These are phyloP conservation scores for Perca schrenkii DNA, from an alignment of 2,113 vertebrate species.

Conservation along the genomic window DNA sequence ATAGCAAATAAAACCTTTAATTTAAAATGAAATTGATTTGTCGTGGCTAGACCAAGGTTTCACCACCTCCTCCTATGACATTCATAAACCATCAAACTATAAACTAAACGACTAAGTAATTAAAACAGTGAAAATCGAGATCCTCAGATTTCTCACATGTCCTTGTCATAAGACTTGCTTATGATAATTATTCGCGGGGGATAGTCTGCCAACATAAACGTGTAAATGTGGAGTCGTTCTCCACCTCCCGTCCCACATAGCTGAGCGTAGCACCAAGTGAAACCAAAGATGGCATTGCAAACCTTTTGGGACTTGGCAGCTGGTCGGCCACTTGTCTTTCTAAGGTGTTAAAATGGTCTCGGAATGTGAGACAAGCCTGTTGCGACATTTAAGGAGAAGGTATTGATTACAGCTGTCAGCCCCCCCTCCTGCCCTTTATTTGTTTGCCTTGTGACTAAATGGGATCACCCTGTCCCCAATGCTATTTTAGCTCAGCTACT, in stretches of 20 bases:
- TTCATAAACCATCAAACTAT: neutral
- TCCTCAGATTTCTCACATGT: constrained; percentile 42
- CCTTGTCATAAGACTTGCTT: constrained; percentile 33
- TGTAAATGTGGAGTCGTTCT: constrained; percentile 63
- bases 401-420: constrained; percentile 75
- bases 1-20: neutral
- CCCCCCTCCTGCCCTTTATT: neutral
- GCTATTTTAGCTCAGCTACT: constrained; percentile 41
- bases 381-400: constrained; percentile 75
- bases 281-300: constrained; percentile 77
- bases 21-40: no score
- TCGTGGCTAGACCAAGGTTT: neutral
- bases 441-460: constrained; percentile 61
- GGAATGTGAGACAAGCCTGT: constrained; percentile 79
- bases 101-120: constrained; percentile 9
- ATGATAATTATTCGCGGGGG: constrained; percentile 32
- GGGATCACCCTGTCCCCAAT: constrained; percentile 53
- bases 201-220: constrained; percentile 41
- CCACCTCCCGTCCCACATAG: constrained; percentile 50
- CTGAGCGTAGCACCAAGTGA: constrained; percentile 52
- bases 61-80: neutral
- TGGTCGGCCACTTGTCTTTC: constrained; percentile 83
- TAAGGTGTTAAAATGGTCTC: constrained; percentile 83
- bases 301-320: constrained; percentile 80
- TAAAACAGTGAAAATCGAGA: constrained; percentile 18